phyloP scores from a whole-genome alignment of 2,888 invertebrate genomes.

The Leptopilina syphax region DNA sequence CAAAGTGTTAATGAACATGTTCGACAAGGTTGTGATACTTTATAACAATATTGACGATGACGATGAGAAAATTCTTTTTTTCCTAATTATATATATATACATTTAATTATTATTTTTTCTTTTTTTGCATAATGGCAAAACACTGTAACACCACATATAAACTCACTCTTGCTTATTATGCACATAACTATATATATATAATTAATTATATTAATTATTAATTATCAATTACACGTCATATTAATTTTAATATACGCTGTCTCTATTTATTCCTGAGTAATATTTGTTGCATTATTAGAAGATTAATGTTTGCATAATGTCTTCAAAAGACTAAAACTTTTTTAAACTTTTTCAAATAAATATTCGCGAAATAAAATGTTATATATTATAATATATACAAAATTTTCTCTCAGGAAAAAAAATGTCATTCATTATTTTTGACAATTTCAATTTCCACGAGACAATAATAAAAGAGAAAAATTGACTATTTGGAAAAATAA shows the following conservation, averaged over 20 bases:
- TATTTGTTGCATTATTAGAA: slow-evolving; percentile 49
- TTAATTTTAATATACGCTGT: slow-evolving; percentile 48
- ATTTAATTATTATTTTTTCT: slow-evolving; percentile 13
- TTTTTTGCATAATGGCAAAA: slow-evolving; percentile 50
- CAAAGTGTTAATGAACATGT: slow-evolving; percentile 25
- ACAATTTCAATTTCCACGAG: slow-evolving; percentile 13
- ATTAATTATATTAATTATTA: background rate
- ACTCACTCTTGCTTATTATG: slow-evolving; percentile 1
- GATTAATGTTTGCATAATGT: slow-evolving; percentile 22
- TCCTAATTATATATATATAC: slow-evolving; percentile 22
- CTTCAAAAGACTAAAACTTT: background rate
- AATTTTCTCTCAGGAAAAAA: slow-evolving; percentile 8
- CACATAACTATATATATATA: slow-evolving; percentile 11
- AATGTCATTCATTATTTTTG: background rate
- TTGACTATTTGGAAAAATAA: background rate
- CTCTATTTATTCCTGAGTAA: slow-evolving; percentile 59
- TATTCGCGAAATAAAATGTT: background rate
- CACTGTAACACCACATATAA: slow-evolving; percentile 48
- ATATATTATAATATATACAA: too few relatives aligned
- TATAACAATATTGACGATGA: slow-evolving; percentile 30
- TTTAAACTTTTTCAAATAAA: background rate
- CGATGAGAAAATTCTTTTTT: slow-evolving; percentile 9
- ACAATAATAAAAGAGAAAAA: background rate
- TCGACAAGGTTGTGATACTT: slow-evolving; percentile 14
- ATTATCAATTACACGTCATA: slow-evolving; percentile 38